Evolutionary conservation across 37 sponge, comb jelly and placozoan species (phyloP), one percentile per base, ranked within the genome.

Genomic region (Lycopodina hypogea): DNA sequence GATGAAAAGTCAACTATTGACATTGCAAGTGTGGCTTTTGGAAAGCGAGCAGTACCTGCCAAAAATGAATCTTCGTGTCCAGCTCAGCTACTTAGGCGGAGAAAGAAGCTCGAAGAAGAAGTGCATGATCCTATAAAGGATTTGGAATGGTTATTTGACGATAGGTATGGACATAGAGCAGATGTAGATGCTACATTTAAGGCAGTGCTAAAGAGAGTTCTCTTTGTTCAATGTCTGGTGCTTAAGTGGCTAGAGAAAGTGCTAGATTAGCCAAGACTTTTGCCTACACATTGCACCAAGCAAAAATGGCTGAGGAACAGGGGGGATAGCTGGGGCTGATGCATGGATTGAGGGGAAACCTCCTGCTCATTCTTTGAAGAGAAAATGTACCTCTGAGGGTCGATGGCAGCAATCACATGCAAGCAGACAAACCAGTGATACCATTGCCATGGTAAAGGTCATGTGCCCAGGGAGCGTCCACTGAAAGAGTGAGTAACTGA

Each of bases 181-280:
- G 81, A 52, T 2, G 42, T 81, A 60, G 81, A 81, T 37, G 72
- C 2, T 37, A n/a, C n/a, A n/a, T n/a, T n/a, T n/a, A n/a, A n/a
- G n/a, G n/a, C n/a, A n/a, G n/a, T n/a, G n/a, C n/a, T 81, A 11
- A 81, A 81, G 63, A 26, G 81, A 28, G 81, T 71, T 33, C 22
- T 81, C 26, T 71, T 81, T 56, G 72, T 71, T 39, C 81, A 71
- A 3, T 61, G 81, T 17, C 69, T 81, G 7, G 14, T 60, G 57
- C 8, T 81, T 12, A 81, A 81, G 69, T 81, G 81, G 81, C 81
- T 71, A 52, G 61, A 71, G 33, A 81, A 81, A 48, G 81, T 81
- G 3, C 50, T 81, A 33, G 72, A 2, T 81, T 72, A 42, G 72
- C 81, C 14, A 35, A 1, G 60, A 59, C 81, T 37, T 81, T 70